Percentiles rank a stretch among this genome's conserved stretches.
Conservation (phyloP, 2,888 invertebrate genomes). For the Anaspis maculata region DNA sequence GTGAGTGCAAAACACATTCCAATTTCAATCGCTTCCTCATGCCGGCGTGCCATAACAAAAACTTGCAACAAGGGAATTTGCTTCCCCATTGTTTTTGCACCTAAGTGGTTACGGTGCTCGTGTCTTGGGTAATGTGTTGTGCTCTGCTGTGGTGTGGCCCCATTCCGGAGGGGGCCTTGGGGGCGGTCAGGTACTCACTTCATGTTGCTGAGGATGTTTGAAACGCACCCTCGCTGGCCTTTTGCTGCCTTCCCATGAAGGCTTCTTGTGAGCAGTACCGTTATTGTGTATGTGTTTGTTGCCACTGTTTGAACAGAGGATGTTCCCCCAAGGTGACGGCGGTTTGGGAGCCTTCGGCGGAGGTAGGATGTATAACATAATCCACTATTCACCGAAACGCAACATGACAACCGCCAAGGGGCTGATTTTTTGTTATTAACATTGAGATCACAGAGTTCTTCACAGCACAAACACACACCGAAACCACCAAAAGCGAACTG, state of each 20-base stretch:
- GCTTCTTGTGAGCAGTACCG: neutral
- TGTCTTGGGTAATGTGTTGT: too few relatives aligned
- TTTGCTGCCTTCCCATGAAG: constrained; percentile 14
- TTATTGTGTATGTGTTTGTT: constrained; percentile 1
- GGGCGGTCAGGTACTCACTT: too few relatives aligned
- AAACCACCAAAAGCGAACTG: neutral
- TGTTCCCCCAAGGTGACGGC: constrained; percentile 45
- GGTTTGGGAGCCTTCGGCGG: constrained; percentile 44
- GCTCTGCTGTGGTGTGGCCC: too few relatives aligned
- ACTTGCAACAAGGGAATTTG: too few relatives aligned
- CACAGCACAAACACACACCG: constrained; percentile 10
- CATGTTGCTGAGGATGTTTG: constrained; percentile 18
- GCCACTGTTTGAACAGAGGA: constrained; percentile 33
- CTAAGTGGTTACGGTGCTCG: too few relatives aligned
- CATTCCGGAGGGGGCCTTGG: too few relatives aligned
- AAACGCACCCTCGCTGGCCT: constrained; percentile 22
- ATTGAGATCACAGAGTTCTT: constrained; percentile 11
- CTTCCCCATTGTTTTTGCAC: too few relatives aligned
- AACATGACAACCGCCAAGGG: constrained; percentile 4
- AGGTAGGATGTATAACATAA: constrained; percentile 46
- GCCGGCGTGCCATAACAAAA: too few relatives aligned
- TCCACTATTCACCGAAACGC: constrained; percentile 8
- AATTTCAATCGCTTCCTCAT: too few relatives aligned
- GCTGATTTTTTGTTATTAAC: constrained; percentile 5
- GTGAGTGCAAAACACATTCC: too few relatives aligned